Evolutionary conservation across 1,140 invertebrate genomes (phyloP).

Genomic region (Chironomus striatipennis): DNA sequence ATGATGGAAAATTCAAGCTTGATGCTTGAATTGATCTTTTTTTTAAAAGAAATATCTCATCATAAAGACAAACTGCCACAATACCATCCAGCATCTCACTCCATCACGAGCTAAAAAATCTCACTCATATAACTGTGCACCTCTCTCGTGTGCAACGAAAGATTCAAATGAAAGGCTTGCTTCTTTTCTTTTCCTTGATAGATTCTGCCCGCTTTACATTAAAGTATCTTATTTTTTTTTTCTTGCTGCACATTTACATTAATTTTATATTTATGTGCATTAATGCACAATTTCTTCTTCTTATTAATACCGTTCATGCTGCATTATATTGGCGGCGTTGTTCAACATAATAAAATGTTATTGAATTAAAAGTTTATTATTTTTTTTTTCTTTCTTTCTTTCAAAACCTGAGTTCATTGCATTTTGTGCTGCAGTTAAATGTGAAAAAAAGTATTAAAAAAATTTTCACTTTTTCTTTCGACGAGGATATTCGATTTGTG

Average conservation of each 20-base stretch:
- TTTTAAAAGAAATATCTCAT: too few relatives aligned
- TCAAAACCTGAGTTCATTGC: too few relatives aligned
- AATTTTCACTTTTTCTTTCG: background rate
- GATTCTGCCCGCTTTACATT: background rate
- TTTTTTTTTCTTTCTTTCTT: background rate
- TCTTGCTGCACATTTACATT: background rate
- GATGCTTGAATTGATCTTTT: too few relatives aligned
- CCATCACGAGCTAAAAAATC: too few relatives aligned
- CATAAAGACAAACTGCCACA: too few relatives aligned
- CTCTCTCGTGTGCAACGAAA: background rate
- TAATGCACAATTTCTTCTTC: too few relatives aligned
- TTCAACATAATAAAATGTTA: slow-evolving; percentile 9
- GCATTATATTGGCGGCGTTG: background rate
- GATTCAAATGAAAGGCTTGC: background rate
- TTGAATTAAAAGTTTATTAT: background rate
- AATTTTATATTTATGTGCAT: background rate
- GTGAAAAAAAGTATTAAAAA: background rate
- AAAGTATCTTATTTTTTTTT: background rate
- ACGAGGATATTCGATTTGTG: background rate
- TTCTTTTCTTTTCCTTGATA: background rate
- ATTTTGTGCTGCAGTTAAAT: too few relatives aligned
- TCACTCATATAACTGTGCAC: too few relatives aligned
- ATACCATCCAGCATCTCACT: too few relatives aligned
- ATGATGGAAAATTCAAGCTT: too few relatives aligned
- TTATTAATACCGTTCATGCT: too few relatives aligned